Evolutionary conservation across 1,140 invertebrate species (phyloP).

Genomic region (Anthonomus grandis): DNA sequence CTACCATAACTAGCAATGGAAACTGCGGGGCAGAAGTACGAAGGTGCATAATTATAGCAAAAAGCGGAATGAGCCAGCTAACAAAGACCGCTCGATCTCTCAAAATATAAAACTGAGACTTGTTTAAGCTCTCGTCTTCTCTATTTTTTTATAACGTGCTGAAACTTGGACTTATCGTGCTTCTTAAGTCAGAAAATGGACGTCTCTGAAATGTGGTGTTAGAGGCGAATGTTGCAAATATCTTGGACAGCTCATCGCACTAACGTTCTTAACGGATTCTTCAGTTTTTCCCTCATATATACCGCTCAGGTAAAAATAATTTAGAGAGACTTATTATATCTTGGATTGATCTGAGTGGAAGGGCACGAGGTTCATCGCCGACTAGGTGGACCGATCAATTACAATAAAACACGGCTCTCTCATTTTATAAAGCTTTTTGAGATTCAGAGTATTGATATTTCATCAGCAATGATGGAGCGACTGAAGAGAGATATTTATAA

Average conservation of each 20-base stretch:
- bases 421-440: conserved; percentile 2
- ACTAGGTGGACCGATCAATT: neutral
- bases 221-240: neutral
- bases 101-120: too few species aligned
- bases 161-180: too few species aligned
- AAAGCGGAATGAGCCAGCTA: neutral
- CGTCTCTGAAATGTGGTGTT: neutral
- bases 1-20: neutral
- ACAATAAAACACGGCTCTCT: neutral
- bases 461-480: neutral
- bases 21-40: neutral
- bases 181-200: too few species aligned
- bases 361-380: neutral
- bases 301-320: too few species aligned
- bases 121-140: too few species aligned
- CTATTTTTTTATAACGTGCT: too few species aligned
- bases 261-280: neutral
- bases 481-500: neutral
- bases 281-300: neutral
- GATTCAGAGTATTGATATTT: neutral
- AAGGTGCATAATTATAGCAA: neutral
- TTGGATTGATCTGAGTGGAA: neutral
- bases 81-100: neutral
- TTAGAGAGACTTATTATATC: too few species aligned
- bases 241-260: neutral